Evolutionary conservation across 2,113 vertebrate genomes (phyloP), one percentile per base, ranked within the genome.

Genomic region (Kryptolebias marmoratus): DNA sequence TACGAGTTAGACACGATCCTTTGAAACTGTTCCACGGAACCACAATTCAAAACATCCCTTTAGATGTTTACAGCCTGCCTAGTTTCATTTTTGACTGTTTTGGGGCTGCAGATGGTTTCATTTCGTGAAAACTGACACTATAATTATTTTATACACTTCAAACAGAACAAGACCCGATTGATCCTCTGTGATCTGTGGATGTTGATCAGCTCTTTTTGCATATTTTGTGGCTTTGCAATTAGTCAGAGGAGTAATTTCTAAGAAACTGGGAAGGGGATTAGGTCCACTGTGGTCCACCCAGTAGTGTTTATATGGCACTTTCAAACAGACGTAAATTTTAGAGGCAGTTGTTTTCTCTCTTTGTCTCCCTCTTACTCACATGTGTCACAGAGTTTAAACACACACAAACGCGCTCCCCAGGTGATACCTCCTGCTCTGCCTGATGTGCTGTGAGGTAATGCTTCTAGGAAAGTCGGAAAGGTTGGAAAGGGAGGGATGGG

Each of bases 381-480:
- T 18, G 45, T 42, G 61, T 82, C 57, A 74, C 61, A 55, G 66
- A 50, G 39, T 58, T 62, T 68, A 83, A 73, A 77, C 80, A 64
- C 68, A 58, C 27, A 69, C 36, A 73, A 8, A 63, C 36, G 36
- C 52, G 39, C 49, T 85, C 79, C 87, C 86, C 75, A 87, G 86
- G 91, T 88, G 75, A 92, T 67, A 77, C 81, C 76, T 81, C 81
- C 1, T 36, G 70, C 56, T 71, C 81, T 55, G 71, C 68, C 69
- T 80, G 82, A 85, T 86, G 73, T 70, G 60, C 22, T 63, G 66
- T 92, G 91, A 90, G 77, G 77, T 89, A 68, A 90, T 88, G 83
- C 44, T 89, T 90, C 71, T 84, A 74, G 82, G 82, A 88, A 80
- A 71, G 71, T 82, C 67, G 61, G 68, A 72, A 71, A 68, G 64